Conservation (phyloP, 2,113 vertebrate species). For the Craseonycteris thonglongyai region DNA sequence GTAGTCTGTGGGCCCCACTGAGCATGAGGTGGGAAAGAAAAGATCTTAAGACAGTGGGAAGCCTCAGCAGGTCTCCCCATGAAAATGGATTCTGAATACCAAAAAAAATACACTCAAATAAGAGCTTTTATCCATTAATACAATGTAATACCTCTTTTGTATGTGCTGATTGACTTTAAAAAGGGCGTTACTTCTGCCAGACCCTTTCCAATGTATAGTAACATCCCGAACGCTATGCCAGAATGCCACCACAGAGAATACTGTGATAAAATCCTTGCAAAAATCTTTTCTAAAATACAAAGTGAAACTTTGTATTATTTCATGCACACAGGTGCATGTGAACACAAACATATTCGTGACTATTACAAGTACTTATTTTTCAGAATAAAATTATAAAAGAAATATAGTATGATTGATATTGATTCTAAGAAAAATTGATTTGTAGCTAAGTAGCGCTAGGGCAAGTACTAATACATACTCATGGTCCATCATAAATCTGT, state of each 20-base stretch:
- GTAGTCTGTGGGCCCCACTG: accelerated
- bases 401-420: background rate
- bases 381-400: background rate
- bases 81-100: background rate
- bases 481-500: constrained; percentile 38
- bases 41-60: background rate
- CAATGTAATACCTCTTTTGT: too few species aligned
- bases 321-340: background rate
- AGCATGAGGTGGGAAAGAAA: background rate
- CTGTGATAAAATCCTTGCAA: background rate
- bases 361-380: background rate
- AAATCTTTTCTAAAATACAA: background rate
- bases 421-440: background rate
- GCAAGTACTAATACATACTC: background rate
- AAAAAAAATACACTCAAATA: background rate
- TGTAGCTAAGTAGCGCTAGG: background rate
- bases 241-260: background rate
- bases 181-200: too few species aligned
- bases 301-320: background rate
- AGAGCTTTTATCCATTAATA: background rate
- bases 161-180: too few species aligned
- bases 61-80: background rate
- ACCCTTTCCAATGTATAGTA: too few species aligned
- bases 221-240: background rate
- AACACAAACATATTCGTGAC: background rate